Percentiles rank a stretch among this genome's conserved stretches.
Evolutionary conservation across 2,888 invertebrate genomes (phyloP).

Genomic region (Cataglyphis altisquamis): DNA sequence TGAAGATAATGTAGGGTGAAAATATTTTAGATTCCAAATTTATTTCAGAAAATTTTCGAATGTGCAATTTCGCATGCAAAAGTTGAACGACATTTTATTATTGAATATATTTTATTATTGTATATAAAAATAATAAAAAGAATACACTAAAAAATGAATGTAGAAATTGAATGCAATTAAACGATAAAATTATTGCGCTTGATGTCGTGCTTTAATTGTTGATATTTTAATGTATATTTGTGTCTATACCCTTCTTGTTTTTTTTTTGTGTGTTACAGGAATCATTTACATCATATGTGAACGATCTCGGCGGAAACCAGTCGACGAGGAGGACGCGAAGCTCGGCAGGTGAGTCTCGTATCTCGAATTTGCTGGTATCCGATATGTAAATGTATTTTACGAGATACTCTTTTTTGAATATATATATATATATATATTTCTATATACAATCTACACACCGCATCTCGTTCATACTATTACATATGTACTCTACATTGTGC

Average conservation of each 20-base stretch:
- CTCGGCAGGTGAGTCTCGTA: constrained; percentile 92
- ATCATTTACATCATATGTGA: constrained; percentile 86
- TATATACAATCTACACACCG: constrained; percentile 61
- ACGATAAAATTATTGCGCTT: neutral
- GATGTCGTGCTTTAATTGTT: neutral
- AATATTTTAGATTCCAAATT: neutral
- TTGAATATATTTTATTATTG: neutral
- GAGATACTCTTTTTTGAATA: constrained; percentile 57
- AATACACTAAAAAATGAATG: neutral
- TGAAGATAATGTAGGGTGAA: neutral
- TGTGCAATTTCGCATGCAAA: neutral
- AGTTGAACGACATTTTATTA: neutral
- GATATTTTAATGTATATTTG: neutral
- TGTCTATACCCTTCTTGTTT: neutral
- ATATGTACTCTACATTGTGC: constrained; percentile 82
- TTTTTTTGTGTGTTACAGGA: constrained; percentile 78
- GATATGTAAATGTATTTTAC: constrained; percentile 27
- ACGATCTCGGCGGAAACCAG: constrained; percentile 89
- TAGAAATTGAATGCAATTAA: neutral
- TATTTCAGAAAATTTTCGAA: neutral
- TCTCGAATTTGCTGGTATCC: constrained; percentile 13
- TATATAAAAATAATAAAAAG: neutral
- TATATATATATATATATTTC: constrained; percentile 67
- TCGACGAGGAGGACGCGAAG: constrained; percentile 94
- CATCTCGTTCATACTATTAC: constrained; percentile 64